Evolutionary conservation across 1,140 invertebrate species (phyloP).

Genomic region (Triops cancriformis): DNA sequence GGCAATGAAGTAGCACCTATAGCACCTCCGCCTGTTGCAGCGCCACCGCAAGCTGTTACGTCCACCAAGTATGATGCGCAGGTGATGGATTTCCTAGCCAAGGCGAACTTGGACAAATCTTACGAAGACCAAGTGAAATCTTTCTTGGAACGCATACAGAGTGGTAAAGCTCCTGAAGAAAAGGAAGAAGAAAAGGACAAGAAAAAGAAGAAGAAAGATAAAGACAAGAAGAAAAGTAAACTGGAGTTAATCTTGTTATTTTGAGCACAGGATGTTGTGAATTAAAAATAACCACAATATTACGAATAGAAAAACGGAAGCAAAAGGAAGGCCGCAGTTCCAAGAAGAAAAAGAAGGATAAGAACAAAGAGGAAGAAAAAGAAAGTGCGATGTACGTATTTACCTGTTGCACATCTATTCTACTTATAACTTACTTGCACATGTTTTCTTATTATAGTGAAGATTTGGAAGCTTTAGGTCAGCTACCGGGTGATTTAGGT

Average conservation of each 20-base stretch:
- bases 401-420: neutral
- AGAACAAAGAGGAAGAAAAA: slow-evolving; percentile 20
- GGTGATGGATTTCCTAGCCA: slow-evolving; percentile 63
- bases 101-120: slow-evolving; percentile 70
- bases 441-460: neutral
- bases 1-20: neutral
- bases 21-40: neutral
- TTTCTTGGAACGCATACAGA: slow-evolving; percentile 66
- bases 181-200: slow-evolving; percentile 36
- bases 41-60: neutral
- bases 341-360: slow-evolving; percentile 27
- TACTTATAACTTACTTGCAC: neutral
- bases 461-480: neutral
- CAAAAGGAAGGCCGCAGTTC: slow-evolving; percentile 19
- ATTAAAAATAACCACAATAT: no score
- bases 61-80: slow-evolving; percentile 51
- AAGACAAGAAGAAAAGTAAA: slow-evolving; percentile 28
- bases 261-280: neutral
- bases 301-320: slow-evolving; percentile 22
- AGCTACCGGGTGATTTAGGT: slow-evolving; percentile 58
- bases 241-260: neutral
- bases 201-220: slow-evolving; percentile 34
- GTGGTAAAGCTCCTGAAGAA: slow-evolving; percentile 44
- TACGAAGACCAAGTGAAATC: slow-evolving; percentile 72
- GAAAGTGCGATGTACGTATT: neutral